Percentiles rank a stretch among this genome's conserved stretches.
Conservation (phyloP, 2,113 vertebrate genomes). For the Cyprinodon brontotheroides region DNA sequence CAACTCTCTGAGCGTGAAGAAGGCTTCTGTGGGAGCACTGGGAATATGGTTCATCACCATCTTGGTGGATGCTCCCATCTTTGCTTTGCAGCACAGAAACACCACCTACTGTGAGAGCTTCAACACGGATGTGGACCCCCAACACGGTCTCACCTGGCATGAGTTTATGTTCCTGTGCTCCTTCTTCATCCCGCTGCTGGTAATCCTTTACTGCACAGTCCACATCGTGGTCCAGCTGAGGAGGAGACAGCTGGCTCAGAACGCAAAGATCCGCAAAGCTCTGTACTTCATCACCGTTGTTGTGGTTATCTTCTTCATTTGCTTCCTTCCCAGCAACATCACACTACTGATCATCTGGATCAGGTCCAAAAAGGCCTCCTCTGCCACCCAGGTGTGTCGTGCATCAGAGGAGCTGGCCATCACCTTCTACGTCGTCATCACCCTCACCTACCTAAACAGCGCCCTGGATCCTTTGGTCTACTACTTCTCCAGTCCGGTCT, state of each 20-base stretch:
- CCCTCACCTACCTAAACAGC: background rate
- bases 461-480: background rate
- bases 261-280: constrained; percentile 65
- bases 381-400: constrained; percentile 52
- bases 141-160: constrained; percentile 43
- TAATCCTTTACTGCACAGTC: constrained; percentile 71
- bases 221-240: constrained; percentile 55
- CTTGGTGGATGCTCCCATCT: constrained; percentile 35
- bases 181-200: constrained; percentile 60
- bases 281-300: constrained; percentile 62
- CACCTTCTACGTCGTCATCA: constrained; percentile 60
- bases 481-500: constrained; percentile 68
- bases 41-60: constrained; percentile 63
- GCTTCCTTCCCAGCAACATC: constrained; percentile 74
- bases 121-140: background rate
- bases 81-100: constrained; percentile 32
- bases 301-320: constrained; percentile 55
- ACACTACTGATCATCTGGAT: constrained; percentile 75
- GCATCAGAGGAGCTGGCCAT: constrained; percentile 48
- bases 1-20: constrained; percentile 33
- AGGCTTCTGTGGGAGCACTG: constrained; percentile 24
- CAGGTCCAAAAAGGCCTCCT: background rate
- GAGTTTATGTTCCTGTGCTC: constrained; percentile 62
- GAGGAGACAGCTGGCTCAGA: constrained; percentile 45
- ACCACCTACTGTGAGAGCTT: constrained; percentile 73